Evolutionary conservation across 1,140 invertebrate species (phyloP).

Genomic region (Cotesia vestalis): DNA sequence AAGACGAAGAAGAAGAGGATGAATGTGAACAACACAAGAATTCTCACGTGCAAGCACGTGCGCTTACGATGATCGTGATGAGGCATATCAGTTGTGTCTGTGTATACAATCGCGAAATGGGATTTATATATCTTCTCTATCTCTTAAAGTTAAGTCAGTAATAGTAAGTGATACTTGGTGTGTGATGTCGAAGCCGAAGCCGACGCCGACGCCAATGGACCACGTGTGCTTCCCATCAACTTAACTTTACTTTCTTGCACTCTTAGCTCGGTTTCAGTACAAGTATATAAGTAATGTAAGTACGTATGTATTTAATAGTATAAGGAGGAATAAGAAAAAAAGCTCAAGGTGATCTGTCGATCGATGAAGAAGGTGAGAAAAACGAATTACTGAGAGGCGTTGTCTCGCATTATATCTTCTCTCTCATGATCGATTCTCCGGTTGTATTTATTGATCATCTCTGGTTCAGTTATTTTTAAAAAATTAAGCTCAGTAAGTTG

Average conservation of each 20-base stretch:
- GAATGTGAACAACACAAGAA: conserved; percentile 7
- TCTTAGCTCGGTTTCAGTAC: too few relatives aligned
- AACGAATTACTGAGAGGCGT: conserved; percentile 3
- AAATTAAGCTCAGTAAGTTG: too few relatives aligned
- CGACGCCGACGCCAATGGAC: conserved; percentile 14
- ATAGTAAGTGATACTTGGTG: too few relatives aligned
- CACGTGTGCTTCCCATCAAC: background rate
- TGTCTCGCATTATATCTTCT: too few relatives aligned
- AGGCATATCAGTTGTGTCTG: conserved; percentile 15
- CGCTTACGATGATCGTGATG: conserved; percentile 14
- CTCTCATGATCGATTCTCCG: too few relatives aligned
- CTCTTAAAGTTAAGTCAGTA: background rate
- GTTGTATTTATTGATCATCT: background rate
- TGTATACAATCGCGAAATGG: background rate
- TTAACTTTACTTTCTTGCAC: too few relatives aligned
- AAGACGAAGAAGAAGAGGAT: too few relatives aligned
- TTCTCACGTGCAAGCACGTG: conserved; percentile 39
- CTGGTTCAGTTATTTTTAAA: too few relatives aligned
- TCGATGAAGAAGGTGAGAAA: conserved; percentile 21
- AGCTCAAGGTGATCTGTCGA: conserved; percentile 33
- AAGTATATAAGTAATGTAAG: background rate
- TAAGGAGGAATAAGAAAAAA: conserved; percentile 7
- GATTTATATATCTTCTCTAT: conserved; percentile 19
- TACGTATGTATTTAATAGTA: background rate
- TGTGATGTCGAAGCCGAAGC: background rate